Evolutionary conservation across 2,113 vertebrate genomes (phyloP).

Genomic region (Semicossyphus pulcher): DNA sequence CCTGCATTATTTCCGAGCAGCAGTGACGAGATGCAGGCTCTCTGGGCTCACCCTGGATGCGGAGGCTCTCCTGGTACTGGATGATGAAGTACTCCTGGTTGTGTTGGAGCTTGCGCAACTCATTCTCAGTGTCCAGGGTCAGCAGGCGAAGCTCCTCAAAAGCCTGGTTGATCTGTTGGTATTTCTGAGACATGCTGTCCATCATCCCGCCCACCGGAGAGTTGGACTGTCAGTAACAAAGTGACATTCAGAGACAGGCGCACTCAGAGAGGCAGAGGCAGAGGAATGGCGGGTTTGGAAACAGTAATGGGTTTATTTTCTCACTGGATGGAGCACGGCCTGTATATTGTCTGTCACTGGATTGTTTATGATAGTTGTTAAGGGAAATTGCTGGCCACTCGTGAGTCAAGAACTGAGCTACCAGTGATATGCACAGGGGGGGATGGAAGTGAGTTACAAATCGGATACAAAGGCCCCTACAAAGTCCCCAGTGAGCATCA

Average conservation of each 20-base stretch:
- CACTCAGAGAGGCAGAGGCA: not conserved
- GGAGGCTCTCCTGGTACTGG: constrained; percentile 97
- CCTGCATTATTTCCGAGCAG: not conserved
- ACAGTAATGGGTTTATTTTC: not conserved
- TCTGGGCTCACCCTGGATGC: constrained; percentile 84
- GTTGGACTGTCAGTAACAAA: constrained; percentile 84
- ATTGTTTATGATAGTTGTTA: constrained; percentile 43
- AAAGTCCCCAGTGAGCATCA: constrained; percentile 20
- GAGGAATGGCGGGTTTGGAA: not conserved
- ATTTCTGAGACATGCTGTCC: constrained; percentile 97
- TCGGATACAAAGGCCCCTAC: not conserved
- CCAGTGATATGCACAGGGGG: no score
- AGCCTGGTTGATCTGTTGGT: constrained; percentile 96
- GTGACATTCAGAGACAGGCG: constrained; percentile 9
- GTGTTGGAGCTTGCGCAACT: constrained; percentile 96
- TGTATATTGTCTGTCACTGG: constrained; percentile 25
- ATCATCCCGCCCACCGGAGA: constrained; percentile 89
- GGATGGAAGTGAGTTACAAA: not conserved
- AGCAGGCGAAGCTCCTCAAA: constrained; percentile 95
- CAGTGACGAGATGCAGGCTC: not conserved
- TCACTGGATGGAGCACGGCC: not conserved
- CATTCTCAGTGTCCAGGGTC: constrained; percentile 94
- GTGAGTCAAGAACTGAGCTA: constrained; percentile 3
- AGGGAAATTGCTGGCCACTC: not conserved
- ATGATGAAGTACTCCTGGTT: constrained; percentile 99